Evolutionary conservation across 2,888 invertebrate species (phyloP).

Genomic region (Lasioglossum pauxillum): DNA sequence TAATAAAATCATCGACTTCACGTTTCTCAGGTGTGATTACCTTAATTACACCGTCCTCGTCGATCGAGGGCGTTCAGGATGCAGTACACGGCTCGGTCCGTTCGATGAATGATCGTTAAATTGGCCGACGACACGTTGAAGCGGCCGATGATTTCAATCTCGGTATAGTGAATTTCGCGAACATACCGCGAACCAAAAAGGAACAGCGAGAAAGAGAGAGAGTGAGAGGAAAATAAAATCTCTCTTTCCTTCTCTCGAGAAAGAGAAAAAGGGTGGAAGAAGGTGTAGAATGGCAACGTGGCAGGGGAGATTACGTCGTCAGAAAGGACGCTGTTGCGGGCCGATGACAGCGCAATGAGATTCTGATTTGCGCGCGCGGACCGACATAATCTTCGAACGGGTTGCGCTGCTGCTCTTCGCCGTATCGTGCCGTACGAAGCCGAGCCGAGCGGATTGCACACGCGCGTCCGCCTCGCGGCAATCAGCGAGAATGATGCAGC

Average conservation of each 20-base stretch:
- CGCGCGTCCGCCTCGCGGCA: slow-evolving; percentile 72
- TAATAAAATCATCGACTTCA: background rate
- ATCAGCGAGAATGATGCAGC: slow-evolving; percentile 79
- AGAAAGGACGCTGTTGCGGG: slow-evolving; percentile 54
- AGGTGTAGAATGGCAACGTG: slow-evolving; percentile 60
- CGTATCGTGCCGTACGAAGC: background rate
- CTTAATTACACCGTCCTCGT: slow-evolving; percentile 31
- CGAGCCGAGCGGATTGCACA: slow-evolving; percentile 57
- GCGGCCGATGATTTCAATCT: slow-evolving; percentile 52
- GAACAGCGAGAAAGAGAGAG: background rate
- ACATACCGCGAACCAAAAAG: slow-evolving; percentile 11
- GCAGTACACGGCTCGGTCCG: background rate
- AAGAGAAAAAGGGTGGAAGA: slow-evolving; percentile 20
- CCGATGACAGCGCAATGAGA: slow-evolving; percentile 76
- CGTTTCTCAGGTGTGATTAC: slow-evolving; percentile 12
- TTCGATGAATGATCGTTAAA: slow-evolving; percentile 70
- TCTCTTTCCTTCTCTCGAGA: background rate
- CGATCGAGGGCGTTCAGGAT: background rate
- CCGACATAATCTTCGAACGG: slow-evolving; percentile 69
- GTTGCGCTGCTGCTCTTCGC: slow-evolving; percentile 31
- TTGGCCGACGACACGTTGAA: slow-evolving; percentile 67
- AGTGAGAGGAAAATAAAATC: background rate
- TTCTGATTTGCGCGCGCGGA: slow-evolving; percentile 71
- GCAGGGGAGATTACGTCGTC: slow-evolving; percentile 69
- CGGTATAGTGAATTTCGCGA: slow-evolving; percentile 45